Percentiles rank a stretch among this genome's conserved stretches.
Conservation (phyloP, 1,140 invertebrate species). For the Lepidurus packardi region DNA sequence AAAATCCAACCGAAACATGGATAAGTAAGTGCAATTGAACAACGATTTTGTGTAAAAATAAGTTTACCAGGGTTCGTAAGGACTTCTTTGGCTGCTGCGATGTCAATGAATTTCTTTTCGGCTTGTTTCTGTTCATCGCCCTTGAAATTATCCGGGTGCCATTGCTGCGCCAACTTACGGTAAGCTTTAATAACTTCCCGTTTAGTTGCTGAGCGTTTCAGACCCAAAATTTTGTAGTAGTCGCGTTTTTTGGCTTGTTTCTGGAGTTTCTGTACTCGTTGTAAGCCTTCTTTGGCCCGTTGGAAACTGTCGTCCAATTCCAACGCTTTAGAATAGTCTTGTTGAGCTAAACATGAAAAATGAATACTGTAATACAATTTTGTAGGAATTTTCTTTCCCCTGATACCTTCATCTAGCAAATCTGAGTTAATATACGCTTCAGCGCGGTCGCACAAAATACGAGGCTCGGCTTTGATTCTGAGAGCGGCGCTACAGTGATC, state of each 20-base stretch:
- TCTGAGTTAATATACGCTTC: constrained; percentile 86
- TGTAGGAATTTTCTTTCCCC: background rate
- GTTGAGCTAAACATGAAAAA: constrained; percentile 35
- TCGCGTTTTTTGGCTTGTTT: constrained; percentile 90
- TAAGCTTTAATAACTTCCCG: constrained; percentile 94
- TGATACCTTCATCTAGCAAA: constrained; percentile 81
- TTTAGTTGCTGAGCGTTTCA: constrained; percentile 79
- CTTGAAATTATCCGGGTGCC: constrained; percentile 97
- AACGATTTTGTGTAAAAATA: background rate
- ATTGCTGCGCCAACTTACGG: constrained; percentile 92
- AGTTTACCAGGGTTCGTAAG: constrained; percentile 59
- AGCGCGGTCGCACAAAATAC: constrained; percentile 80
- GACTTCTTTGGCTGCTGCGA: constrained; percentile 98
- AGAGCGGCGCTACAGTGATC: constrained; percentile 73
- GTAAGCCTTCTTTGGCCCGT: constrained; percentile 81
- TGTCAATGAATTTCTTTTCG: constrained; percentile 97
- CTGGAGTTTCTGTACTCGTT: constrained; percentile 84
- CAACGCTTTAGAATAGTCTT: constrained; percentile 52
- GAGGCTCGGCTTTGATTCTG: constrained; percentile 66
- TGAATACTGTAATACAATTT: constrained; percentile 20
- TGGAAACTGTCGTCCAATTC: constrained; percentile 74
- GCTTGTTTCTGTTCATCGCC: constrained; percentile 79
- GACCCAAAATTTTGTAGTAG: constrained; percentile 96
- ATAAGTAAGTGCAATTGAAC: constrained; percentile 31
- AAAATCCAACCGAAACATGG: constrained; percentile 47